These are phyloP conservation scores for Chelidonichthys spinosus DNA, from an alignment of 2,797 vertebrate genomes.

Conservation along the genomic window DNA sequence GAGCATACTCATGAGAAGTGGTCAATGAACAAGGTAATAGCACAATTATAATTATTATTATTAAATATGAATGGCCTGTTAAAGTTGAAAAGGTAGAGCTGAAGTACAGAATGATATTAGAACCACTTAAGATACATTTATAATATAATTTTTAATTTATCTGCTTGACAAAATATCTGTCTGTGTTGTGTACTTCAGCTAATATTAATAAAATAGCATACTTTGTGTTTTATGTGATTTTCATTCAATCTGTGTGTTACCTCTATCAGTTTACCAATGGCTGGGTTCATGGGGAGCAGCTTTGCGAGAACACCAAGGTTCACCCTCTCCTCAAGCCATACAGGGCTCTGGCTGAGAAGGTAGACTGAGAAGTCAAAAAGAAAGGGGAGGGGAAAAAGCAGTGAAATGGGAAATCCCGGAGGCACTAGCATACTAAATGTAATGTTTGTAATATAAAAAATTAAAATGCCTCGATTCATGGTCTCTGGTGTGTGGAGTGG, in stretches of 20 bases:
- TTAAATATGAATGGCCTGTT: slow-evolving; percentile 13
- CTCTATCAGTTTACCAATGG: slow-evolving; percentile 90
- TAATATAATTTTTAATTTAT: slow-evolving; percentile 12
- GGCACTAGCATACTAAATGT: slow-evolving; percentile 36
- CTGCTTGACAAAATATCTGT: slow-evolving; percentile 25
- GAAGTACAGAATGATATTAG: slow-evolving; percentile 7
- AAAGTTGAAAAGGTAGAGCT: slow-evolving; percentile 12
- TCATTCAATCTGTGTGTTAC: slow-evolving; percentile 42
- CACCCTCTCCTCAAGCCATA: slow-evolving; percentile 96
- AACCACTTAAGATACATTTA: slow-evolving; percentile 12
- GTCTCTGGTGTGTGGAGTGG: neutral
- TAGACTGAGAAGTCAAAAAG: slow-evolving; percentile 60
- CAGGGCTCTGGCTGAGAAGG: slow-evolving; percentile 94
- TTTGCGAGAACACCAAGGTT: slow-evolving; percentile 92
- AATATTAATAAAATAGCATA: slow-evolving; percentile 23
- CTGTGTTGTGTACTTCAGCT: slow-evolving; percentile 17
- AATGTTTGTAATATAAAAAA: slow-evolving; percentile 48
- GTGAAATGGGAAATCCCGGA: slow-evolving; percentile 38
- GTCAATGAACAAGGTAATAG: slow-evolving; percentile 95
- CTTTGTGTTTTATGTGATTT: slow-evolving; percentile 6
- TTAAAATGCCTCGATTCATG: slow-evolving; percentile 34
- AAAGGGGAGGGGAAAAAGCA: neutral
- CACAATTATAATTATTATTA: too few relatives aligned
- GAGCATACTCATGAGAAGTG: slow-evolving; percentile 97
- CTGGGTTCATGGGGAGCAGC: slow-evolving; percentile 95